These are phyloP conservation scores for Aurelia aurita DNA, from an alignment of 30 jellyfish, hydroid and myxozoan species.

Conservation along the genomic window DNA sequence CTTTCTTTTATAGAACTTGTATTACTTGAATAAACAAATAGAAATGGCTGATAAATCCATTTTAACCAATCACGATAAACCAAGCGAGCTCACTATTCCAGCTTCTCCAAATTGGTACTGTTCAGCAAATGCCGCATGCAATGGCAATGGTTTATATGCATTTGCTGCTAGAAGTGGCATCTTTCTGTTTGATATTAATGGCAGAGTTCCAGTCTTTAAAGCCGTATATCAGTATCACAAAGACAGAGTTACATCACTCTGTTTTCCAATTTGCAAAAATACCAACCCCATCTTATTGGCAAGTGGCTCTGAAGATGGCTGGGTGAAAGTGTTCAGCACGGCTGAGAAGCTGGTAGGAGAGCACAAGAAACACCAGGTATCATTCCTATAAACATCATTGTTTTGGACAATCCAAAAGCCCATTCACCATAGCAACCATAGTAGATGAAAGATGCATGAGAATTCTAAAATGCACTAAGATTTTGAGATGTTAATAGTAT, in stretches of 20 bases:
- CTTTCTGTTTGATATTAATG: slow-evolving; percentile 49
- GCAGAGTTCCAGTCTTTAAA: slow-evolving; percentile 55
- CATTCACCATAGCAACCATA: too few relatives aligned
- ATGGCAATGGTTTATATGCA: slow-evolving; percentile 65
- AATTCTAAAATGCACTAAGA: too few relatives aligned
- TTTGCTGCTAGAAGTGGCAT: slow-evolving; percentile 83
- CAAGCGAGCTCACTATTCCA: slow-evolving; percentile 60
- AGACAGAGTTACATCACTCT: slow-evolving; percentile 78
- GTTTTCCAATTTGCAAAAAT: slow-evolving; percentile 27
- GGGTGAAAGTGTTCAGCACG: slow-evolving; percentile 24
- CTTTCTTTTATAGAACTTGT: too few relatives aligned
- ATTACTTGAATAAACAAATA: too few relatives aligned
- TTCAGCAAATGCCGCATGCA: slow-evolving; percentile 53
- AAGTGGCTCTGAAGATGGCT: slow-evolving; percentile 77
- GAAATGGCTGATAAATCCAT: neutral
- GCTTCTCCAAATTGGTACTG: slow-evolving; percentile 97
- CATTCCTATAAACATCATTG: neutral
- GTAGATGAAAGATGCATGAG: too few relatives aligned
- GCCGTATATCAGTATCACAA: slow-evolving; percentile 33
- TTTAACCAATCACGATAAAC: neutral
- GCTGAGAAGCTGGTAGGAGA: slow-evolving; percentile 44
- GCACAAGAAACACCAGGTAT: slow-evolving; percentile 78
- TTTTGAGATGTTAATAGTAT: too few relatives aligned
- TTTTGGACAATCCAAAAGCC: too few relatives aligned
- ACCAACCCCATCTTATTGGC: slow-evolving; percentile 30